Evolutionary conservation across 2,113 vertebrate genomes (phyloP).

Genomic region (Falcunculus frontatus): DNA sequence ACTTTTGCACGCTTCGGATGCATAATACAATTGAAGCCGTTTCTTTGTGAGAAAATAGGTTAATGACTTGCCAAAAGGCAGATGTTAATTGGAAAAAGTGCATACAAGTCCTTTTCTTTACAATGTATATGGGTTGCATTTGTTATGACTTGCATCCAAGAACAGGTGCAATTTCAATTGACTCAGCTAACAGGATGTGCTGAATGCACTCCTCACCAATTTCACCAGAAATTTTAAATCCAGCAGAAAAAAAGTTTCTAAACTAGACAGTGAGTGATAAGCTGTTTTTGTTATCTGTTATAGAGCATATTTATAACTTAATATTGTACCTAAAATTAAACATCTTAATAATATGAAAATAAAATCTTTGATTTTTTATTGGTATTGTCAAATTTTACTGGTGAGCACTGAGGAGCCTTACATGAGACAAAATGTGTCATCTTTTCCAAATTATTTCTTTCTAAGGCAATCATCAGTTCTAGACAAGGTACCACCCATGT

Average conservation of each 20-base stretch:
- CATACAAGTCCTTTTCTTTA: slow-evolving; percentile 25
- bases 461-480: not conserved
- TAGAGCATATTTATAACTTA: not conserved
- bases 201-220: not conserved
- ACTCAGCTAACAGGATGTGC: slow-evolving; percentile 32
- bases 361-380: not conserved
- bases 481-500: not conserved
- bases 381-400: not conserved
- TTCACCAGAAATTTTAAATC: slow-evolving; percentile 2
- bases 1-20: slow-evolving; percentile 44
- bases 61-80: slow-evolving; percentile 62
- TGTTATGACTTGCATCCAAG: slow-evolving; percentile 34
- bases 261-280: not conserved
- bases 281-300: not conserved
- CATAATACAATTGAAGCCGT: slow-evolving; percentile 47
- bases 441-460: not conserved
- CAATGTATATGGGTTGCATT: not conserved
- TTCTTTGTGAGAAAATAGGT: slow-evolving; percentile 64
- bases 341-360: not conserved
- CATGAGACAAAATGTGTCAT: not conserved
- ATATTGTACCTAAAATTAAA: not conserved
- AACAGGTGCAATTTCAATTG: slow-evolving; percentile 51
- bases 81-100: slow-evolving; percentile 50
- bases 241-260: not conserved
- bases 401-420: not conserved